Base-by-base conservation (phyloP, 2,113 vertebrate genomes). In the Protobothrops flavoviridis region DNA sequence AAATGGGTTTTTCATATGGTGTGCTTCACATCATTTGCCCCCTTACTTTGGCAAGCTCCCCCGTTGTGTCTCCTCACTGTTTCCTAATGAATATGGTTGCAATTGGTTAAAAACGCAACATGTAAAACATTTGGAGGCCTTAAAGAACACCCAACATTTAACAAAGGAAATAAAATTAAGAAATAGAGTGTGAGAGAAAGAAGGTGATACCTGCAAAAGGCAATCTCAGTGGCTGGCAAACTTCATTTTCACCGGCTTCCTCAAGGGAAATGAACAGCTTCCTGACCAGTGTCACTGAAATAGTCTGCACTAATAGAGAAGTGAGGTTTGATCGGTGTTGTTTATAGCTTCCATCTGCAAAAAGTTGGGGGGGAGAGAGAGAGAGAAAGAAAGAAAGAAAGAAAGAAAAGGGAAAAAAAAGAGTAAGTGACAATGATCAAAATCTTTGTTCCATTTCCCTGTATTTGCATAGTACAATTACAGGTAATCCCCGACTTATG, bases 251-350 rank as follows among this genome's bases (percentile, higher is more conserved):
- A 48, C 64, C 52, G 86, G 87, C 20, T 20, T 95, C 94, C 55
- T 96, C 94, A 7, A 96, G 93, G 0, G 96, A 96, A 48, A 98
- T 97, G 88, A 98, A 24, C 1, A 99, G 96, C 45, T 96, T 98
- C 96, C 97, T 98, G 93, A 97, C 98, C 4, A 99, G 97, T 59
- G 95, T 93, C 9, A 98, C 96, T 50, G 99, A 99, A 95, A 99
- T 97, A 55, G 99, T 99, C 96, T 99, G 99, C 4, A 99, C 99
- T 92, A 99, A 92, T 50, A 99, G 92, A 0, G 97, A 97, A 1
- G 99, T 99, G 93, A 99, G 97, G 95, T 97, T 98, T 56, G 64
- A 61, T 11, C 64, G 96, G 69, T 95, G 96, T 45, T 98, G 97
- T 93, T 97, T 98, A 94, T 97, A 97, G 95, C 97, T 98, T 87